These are phyloP conservation scores for Pherbina coryleti DNA, from an alignment of 2,888 invertebrate genomes.

Conservation along the genomic window DNA sequence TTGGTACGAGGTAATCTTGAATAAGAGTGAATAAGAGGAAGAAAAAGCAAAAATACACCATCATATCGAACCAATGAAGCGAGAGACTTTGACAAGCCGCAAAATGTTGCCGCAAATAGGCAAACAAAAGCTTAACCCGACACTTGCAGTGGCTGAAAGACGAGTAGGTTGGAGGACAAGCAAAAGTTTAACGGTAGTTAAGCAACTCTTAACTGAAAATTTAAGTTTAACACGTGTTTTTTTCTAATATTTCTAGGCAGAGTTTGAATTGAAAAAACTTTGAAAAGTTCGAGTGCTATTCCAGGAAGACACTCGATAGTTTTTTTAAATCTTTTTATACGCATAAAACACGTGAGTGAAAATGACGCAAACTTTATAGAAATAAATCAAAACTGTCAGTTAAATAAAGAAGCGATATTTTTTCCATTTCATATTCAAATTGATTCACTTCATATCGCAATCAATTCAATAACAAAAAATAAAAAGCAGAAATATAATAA, in stretches of 20 bases:
- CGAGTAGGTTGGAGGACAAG: too few species aligned
- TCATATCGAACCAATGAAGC: not conserved
- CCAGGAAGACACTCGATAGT: too few species aligned
- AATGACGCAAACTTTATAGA: not conserved
- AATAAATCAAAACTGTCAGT: not conserved
- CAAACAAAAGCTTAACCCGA: not conserved
- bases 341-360: too few species aligned
- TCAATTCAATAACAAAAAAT: slow-evolving; percentile 21
- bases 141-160: not conserved
- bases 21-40: not conserved
- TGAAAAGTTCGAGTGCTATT: too few species aligned
- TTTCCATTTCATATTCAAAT: too few species aligned
- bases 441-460: not conserved
- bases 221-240: not conserved
- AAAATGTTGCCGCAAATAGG: slow-evolving; percentile 18
- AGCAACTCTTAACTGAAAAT: not conserved
- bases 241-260: not conserved
- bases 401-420: not conserved
- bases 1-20: not conserved
- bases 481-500: not conserved
- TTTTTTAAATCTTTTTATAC: too few species aligned
- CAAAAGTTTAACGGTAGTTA: too few species aligned
- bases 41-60: not conserved
- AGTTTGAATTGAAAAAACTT: too few species aligned
- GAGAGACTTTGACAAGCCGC: slow-evolving; percentile 23